Evolutionary conservation across 2,797 vertebrate species (phyloP).

Genomic region (Melanogrammus aeglefinus): DNA sequence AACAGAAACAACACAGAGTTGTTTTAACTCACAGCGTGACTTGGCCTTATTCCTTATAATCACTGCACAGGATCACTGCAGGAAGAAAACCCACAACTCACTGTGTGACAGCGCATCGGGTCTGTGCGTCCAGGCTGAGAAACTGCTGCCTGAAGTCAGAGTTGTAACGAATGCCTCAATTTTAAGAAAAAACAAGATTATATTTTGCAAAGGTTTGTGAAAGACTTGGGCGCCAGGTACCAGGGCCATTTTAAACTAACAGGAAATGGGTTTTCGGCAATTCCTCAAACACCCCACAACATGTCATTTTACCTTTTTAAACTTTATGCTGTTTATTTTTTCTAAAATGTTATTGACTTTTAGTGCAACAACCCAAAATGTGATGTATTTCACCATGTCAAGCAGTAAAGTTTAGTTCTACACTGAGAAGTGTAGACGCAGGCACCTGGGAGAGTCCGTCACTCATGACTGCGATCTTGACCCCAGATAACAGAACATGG

Average conservation of each 20-base stretch:
- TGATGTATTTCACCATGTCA: background rate
- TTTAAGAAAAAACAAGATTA: background rate
- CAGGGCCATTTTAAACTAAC: background rate
- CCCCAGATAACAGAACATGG: background rate
- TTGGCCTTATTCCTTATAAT: background rate
- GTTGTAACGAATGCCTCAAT: slow-evolving; percentile 36
- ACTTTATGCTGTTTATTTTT: background rate
- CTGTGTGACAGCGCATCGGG: slow-evolving; percentile 19
- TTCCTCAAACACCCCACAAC: background rate
- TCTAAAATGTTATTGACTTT: background rate
- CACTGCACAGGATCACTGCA: background rate
- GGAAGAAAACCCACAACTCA: background rate
- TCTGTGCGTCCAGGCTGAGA: slow-evolving; percentile 27
- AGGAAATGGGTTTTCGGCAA: slow-evolving; percentile 10
- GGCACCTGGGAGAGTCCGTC: background rate
- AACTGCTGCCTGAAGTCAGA: slow-evolving; percentile 42
- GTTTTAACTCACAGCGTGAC: background rate
- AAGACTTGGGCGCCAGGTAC: background rate
- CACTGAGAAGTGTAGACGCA: background rate
- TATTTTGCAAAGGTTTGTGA: background rate
- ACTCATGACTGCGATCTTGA: background rate
- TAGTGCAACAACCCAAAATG: background rate
- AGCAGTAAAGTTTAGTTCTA: background rate
- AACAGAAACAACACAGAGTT: background rate
- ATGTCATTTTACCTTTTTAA: background rate